Evolutionary conservation across 1,140 invertebrate genomes (phyloP), one percentile per base, ranked within the genome.

Genomic region (Aphelinus certus): DNA sequence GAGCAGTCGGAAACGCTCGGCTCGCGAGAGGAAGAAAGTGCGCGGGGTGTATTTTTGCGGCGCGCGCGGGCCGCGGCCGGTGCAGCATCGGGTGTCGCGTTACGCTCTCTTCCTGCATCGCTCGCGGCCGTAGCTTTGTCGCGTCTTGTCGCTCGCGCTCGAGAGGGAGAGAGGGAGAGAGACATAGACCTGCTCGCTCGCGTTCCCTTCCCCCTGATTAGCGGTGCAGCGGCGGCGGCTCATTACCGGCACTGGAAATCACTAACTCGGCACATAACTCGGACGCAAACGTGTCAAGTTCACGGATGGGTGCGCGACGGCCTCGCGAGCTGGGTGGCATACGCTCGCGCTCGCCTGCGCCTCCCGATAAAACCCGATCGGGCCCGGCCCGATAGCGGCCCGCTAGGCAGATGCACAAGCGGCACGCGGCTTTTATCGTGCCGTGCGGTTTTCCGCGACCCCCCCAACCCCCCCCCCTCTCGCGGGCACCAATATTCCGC

Each of bases 121-220:
- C 26, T 9, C 26, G 7, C 2, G 9, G 2, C 60, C 9, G 26
- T 26, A 26, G 75, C 57, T 68, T 65, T 73, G 79, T 56, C 77
- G 73, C 76, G 78, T 74, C 74, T 80, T 80, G 77, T 6, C 9
- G 51, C 9, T 26, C 26, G 26, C 26, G 26, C 26, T 26, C 26
- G 26, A 26, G 26, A 26, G 26, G 26, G 26, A 26, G 26, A 26
- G 26, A 26, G 26, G 26, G 26, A 26, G 26, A 26, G 26, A 26
- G 26, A 26, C 26, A 26, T 26, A 26, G 26, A 26, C 26, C 26
- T 26, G 26, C 26, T 26, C 26, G 26, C 26, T 26, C 26, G 63
- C 76, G 79, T 78, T 81, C 77, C 78, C 61, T 79, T 79, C 77
- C 77, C 73, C 79, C 71, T 77, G 80, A 81, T 80, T 81, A 81